phyloP scores from a whole-genome alignment of 2,797 vertebrate species.

The Cygnus olor region DNA sequence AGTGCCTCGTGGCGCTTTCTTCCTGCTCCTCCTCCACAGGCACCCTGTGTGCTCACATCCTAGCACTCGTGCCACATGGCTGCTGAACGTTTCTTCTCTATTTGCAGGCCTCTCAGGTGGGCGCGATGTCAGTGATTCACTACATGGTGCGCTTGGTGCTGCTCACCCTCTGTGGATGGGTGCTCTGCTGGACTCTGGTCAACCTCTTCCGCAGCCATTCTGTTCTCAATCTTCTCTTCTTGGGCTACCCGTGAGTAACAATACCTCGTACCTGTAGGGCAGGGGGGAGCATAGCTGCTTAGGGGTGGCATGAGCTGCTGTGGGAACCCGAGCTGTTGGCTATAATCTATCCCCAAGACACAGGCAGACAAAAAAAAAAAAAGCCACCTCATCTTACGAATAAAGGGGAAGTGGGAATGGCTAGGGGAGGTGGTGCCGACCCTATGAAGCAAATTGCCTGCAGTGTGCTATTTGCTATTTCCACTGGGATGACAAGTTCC shows the following conservation, averaged over 20 bases:
- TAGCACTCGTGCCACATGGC: accelerated
- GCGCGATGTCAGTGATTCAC: slow-evolving; percentile 85
- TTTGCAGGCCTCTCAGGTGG: slow-evolving; percentile 90
- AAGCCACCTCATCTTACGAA: neutral
- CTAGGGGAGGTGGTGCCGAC: neutral
- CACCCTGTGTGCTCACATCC: neutral
- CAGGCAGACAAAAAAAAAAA: neutral
- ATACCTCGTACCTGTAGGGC: neutral
- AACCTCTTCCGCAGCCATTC: slow-evolving; percentile 96
- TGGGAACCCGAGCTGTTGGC: neutral
- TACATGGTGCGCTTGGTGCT: slow-evolving; percentile 91
- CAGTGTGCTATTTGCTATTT: neutral
- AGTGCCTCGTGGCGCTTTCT: neutral
- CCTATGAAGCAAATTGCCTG: neutral
- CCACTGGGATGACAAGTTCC: neutral
- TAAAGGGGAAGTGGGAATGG: neutral
- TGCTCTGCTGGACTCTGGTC: slow-evolving; percentile 96
- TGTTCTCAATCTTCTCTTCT: slow-evolving; percentile 96
- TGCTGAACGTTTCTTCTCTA: neutral
- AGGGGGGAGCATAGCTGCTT: neutral
- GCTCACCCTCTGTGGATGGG: slow-evolving; percentile 95
- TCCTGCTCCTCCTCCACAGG: neutral
- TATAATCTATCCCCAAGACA: neutral
- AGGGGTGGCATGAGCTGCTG: neutral
- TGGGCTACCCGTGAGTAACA: slow-evolving; percentile 96